Conservation (phyloP, 2,888 invertebrate genomes). For the Nymphalis polychloros region DNA sequence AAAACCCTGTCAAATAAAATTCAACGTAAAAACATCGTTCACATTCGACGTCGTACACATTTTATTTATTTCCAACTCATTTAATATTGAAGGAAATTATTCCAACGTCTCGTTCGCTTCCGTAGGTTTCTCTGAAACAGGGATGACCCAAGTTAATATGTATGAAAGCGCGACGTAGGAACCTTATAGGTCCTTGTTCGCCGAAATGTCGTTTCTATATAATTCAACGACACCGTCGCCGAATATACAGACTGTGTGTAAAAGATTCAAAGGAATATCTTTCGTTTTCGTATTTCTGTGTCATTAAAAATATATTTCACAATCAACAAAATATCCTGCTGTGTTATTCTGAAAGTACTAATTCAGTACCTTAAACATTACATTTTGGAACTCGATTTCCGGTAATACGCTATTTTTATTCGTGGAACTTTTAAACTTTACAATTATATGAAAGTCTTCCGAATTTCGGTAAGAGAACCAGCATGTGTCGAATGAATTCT, state of each 20-base stretch:
- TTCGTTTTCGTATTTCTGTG: conserved; percentile 36
- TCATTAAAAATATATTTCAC: conserved; percentile 24
- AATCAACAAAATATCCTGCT: background rate
- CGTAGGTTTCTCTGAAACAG: conserved; percentile 25
- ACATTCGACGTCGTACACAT: conserved; percentile 5
- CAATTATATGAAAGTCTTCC: too few relatives aligned
- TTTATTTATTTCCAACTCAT: conserved; percentile 23
- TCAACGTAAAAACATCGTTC: background rate
- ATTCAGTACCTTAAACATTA: too few relatives aligned
- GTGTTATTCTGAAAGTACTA: too few relatives aligned
- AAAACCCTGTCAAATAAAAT: too few relatives aligned
- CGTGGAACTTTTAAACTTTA: too few relatives aligned
- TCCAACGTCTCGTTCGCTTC: conserved; percentile 28
- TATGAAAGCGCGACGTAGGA: conserved; percentile 57
- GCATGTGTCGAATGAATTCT: too few relatives aligned
- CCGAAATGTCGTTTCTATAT: conserved; percentile 65
- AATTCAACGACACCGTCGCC: conserved; percentile 75
- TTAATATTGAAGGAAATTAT: conserved; percentile 30
- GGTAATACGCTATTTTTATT: too few relatives aligned
- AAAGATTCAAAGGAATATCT: conserved; percentile 63
- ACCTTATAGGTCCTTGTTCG: conserved; percentile 46
- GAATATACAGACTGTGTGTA: conserved; percentile 66
- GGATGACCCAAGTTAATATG: conserved; percentile 67
- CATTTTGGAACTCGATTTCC: too few relatives aligned
- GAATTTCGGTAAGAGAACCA: too few relatives aligned